A percentile compares a stretch with the other conserved stretches of the same genome.
phyloP scores from a whole-genome alignment of 1,140 invertebrate species.

The Chironomus striatipennis region DNA sequence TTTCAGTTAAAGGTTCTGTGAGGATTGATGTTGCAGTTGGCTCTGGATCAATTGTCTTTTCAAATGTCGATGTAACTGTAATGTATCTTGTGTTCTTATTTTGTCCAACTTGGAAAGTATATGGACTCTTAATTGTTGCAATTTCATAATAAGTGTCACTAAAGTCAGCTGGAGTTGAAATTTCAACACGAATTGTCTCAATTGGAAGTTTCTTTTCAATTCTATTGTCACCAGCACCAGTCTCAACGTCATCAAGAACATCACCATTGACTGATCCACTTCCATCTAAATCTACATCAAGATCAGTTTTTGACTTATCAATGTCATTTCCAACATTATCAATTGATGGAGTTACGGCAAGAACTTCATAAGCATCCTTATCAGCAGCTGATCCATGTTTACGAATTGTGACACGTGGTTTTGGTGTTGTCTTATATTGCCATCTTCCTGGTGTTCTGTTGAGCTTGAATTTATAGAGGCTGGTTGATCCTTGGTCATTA shows the following conservation, averaged over 20 bases:
- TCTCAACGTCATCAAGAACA: constrained; percentile 49
- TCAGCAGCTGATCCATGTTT: constrained; percentile 56
- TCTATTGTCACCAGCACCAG: constrained; percentile 45
- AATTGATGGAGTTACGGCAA: constrained; percentile 29
- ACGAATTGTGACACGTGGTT: constrained; percentile 71
- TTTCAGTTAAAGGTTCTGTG: constrained; percentile 72
- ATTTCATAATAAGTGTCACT: constrained; percentile 78
- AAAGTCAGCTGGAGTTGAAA: constrained; percentile 74
- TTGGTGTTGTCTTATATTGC: constrained; percentile 81
- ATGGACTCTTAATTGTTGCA: constrained; percentile 80
- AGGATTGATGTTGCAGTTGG: constrained; percentile 45
- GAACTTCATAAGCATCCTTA: constrained; percentile 31
- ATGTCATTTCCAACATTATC: constrained; percentile 31
- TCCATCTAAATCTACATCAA: constrained; percentile 55
- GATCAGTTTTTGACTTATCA: constrained; percentile 32
- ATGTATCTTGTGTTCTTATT: constrained; percentile 49
- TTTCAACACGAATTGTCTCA: constrained; percentile 75
- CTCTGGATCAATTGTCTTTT: constrained; percentile 60
- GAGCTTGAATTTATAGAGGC: constrained; percentile 66
- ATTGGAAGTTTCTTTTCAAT: constrained; percentile 52
- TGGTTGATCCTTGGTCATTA: constrained; percentile 42
- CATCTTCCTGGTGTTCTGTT: constrained; percentile 69
- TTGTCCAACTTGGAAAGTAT: constrained; percentile 66
- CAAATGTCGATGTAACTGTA: constrained; percentile 71
- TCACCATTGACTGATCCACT: constrained; percentile 55